phyloP scores from a whole-genome alignment of 2,113 vertebrate species.

The Otocyon megalotis region DNA sequence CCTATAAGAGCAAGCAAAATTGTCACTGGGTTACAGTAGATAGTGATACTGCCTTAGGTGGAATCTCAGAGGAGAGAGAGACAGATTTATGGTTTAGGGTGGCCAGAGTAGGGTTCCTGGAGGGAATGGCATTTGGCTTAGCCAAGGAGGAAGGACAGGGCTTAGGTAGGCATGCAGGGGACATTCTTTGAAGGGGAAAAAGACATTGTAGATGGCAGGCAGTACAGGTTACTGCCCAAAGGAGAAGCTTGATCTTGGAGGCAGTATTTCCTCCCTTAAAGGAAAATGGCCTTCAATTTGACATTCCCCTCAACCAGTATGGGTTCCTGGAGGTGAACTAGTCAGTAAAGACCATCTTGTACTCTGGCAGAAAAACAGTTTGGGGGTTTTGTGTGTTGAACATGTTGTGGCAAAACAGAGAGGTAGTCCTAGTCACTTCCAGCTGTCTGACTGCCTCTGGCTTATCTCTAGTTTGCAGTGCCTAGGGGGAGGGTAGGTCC shows the following conservation, averaged over 20 bases:
- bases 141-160: neutral
- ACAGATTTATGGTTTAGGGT: neutral
- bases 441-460: conserved; percentile 52
- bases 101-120: conserved; percentile 34
- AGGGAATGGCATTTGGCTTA: conserved; percentile 16
- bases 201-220: neutral
- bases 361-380: conserved; percentile 38
- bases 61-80: conserved; percentile 21
- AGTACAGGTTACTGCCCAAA: neutral
- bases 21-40: neutral
- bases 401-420: neutral
- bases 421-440: conserved; percentile 49
- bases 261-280: neutral
- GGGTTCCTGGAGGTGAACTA: neutral
- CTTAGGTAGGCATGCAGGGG: neutral
- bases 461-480: conserved; percentile 80
- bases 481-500: conserved; percentile 50
- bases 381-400: conserved; percentile 6
- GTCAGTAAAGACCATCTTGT: neutral
- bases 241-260: neutral
- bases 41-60: neutral
- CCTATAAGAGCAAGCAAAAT: conserved; percentile 6
- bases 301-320: neutral
- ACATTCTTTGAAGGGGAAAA: conserved; percentile 30
- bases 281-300: neutral